Evolutionary conservation across 2,888 invertebrate genomes (phyloP), one percentile per base, ranked within the genome.

Genomic region (Mongoloraphidia duomilia): DNA sequence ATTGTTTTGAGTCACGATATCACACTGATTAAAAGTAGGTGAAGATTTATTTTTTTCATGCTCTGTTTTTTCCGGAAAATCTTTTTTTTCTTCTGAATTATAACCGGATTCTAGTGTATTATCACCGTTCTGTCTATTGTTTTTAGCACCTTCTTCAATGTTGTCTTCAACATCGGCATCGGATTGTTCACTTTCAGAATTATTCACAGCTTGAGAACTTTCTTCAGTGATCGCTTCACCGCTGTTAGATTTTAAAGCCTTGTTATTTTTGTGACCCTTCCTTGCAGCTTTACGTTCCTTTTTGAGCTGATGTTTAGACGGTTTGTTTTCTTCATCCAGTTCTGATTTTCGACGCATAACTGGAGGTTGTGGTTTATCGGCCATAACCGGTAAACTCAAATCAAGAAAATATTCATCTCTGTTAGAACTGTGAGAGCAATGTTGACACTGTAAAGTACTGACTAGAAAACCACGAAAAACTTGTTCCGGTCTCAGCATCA

Each of bases 391-490:
- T 52, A 98, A 74, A 52, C 95, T 95, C 55, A 98, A 76, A 68
- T 98, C 97, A 48, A 96, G 74, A 68, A 98, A 97, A 60, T 86
- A 85, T 66, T 97, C 97, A 47, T 85, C 84, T 11, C 89, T 77
- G 60, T 88, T 84, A 0, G 93, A 93, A 10, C 84, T 80, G 68
- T 90, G 82, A 52, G 80, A 75, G 63, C 97, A 97, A 53, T 89
- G 88, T 59, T 89, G 83, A 65, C 96, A 97, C 50, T 87, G 82
- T 38, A 91, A 70, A 0, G 87, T 89, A 34, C 93, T 95, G 2
- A 95, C 86, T 11, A 96, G 74, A 60, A 86, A 82, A 0, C 97
- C 97, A 34, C 93, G 84, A 72, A 97, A 98, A 46, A 97, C 84
- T 64, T 85, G 84, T 65, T 97, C 96, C 0, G 88, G 83, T 44